phyloP scores from a whole-genome alignment of 2,113 vertebrate genomes.

The Mustela nigripes region DNA sequence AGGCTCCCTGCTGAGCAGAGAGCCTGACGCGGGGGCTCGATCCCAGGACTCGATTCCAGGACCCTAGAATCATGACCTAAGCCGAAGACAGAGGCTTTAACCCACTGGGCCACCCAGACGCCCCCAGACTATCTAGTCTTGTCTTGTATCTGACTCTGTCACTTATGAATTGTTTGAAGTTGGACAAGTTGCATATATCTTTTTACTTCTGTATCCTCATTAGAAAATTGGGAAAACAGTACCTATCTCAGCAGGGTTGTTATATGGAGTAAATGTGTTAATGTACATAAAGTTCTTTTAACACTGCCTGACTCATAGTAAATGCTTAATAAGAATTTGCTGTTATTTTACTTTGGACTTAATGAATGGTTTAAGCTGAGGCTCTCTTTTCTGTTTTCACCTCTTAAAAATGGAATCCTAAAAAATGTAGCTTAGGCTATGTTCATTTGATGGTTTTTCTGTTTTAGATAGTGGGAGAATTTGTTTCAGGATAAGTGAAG shows the following conservation, averaged over 20 bases:
- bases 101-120: too few species aligned
- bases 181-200: neutral
- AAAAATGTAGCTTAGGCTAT: neutral
- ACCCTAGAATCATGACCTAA: too few species aligned
- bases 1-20: too few species aligned
- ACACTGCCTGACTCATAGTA: neutral
- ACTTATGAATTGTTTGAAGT: neutral
- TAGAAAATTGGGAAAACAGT: neutral
- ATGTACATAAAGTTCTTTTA: neutral
- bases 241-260: too few species aligned
- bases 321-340: neutral
- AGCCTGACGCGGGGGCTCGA: too few species aligned
- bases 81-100: too few species aligned
- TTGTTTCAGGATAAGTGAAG: slow-evolving; percentile 42
- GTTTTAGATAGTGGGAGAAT: neutral
- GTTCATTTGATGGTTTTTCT: slow-evolving; percentile 12
- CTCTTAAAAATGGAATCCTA: neutral
- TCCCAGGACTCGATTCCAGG: too few species aligned
- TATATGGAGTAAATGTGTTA: neutral
- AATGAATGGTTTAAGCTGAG: neutral
- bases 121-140: neutral
- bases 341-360: neutral
- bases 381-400: slow-evolving; percentile 16
- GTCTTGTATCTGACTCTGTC: neutral
- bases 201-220: slow-evolving; percentile 24